A percentile compares a stretch with the other conserved stretches of the same genome.
These are phyloP conservation scores for Parazoanthus atlanticus DNA, from an alignment of 92 coral and sea anemone genomes.

Conservation along the genomic window DNA sequence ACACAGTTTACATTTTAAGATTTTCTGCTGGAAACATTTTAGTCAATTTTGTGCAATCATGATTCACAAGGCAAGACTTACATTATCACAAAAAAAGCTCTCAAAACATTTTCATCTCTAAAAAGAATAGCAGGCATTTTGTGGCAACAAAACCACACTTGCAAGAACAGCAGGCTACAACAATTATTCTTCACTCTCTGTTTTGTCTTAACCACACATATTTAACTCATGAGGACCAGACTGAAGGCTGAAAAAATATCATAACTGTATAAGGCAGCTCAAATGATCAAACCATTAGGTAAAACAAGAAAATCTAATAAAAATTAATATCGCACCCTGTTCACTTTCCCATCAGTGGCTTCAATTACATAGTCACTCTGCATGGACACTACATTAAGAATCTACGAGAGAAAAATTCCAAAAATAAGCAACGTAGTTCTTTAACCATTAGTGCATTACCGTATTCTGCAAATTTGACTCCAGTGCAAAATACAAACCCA, in stretches of 20 bases:
- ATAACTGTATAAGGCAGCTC: not conserved
- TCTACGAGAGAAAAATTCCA: conserved; percentile 59
- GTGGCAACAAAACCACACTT: not conserved
- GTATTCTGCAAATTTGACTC: not conserved
- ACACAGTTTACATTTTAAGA: not conserved
- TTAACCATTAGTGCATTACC: not conserved
- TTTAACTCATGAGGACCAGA: not conserved
- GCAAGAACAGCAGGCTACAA: not conserved
- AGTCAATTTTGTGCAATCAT: too few relatives aligned
- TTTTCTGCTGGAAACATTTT: conserved; percentile 3
- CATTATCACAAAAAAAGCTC: not conserved
- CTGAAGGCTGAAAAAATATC: not conserved
- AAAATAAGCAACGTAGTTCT: conserved; percentile 22
- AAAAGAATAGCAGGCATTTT: not conserved
- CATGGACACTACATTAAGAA: conserved; percentile 68
- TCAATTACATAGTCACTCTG: conserved; percentile 66
- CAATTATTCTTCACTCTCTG: too few relatives aligned
- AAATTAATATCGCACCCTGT: conserved; percentile 62
- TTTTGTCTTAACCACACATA: not conserved
- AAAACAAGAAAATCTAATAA: conserved; percentile 6
- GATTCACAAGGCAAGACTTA: too few relatives aligned
- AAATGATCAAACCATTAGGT: not conserved
- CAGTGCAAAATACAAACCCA: not conserved
- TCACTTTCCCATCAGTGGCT: conserved; percentile 70
- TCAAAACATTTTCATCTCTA: not conserved